Conservation (phyloP, 1,140 invertebrate genomes). For the Prorops nasuta region DNA sequence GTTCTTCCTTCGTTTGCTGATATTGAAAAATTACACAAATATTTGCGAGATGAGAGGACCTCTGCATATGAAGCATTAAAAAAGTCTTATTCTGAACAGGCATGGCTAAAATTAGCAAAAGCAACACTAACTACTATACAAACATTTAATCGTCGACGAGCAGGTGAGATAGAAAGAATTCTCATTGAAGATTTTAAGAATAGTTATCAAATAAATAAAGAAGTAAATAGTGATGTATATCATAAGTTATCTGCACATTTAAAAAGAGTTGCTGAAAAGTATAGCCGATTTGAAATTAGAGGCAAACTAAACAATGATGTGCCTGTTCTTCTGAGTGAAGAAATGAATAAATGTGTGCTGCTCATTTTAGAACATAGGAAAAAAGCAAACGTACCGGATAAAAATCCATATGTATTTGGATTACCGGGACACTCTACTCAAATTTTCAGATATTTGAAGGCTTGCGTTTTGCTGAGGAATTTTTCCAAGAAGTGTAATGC, state of each 20-base stretch:
- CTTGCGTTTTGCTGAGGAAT: constrained; percentile 10
- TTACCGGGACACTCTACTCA: not conserved
- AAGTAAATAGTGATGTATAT: constrained; percentile 9
- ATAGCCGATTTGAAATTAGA: constrained; percentile 4
- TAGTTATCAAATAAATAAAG: no score
- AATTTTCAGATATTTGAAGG: constrained; percentile 11
- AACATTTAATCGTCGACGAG: no score
- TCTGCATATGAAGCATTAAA: no score
- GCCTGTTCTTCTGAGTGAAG: constrained; percentile 6
- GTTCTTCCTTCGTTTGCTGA: no score
- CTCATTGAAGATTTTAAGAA: no score
- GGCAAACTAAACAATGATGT: constrained; percentile 10
- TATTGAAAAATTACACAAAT: no score
- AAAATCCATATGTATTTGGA: constrained; percentile 13
- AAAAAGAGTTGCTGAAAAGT: constrained; percentile 1
- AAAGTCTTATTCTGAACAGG: no score
- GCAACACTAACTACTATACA: no score
- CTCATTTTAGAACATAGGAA: constrained; percentile 11
- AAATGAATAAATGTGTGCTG: constrained; percentile 3
- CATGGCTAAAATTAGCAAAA: no score
- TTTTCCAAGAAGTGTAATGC: constrained; percentile 14
- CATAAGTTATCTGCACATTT: constrained; percentile 1
- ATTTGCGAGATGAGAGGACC: no score
- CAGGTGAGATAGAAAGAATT: no score
- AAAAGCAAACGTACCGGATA: constrained; percentile 1